Conservation (phyloP, 2,888 invertebrate species). For the Colletes collaris region DNA sequence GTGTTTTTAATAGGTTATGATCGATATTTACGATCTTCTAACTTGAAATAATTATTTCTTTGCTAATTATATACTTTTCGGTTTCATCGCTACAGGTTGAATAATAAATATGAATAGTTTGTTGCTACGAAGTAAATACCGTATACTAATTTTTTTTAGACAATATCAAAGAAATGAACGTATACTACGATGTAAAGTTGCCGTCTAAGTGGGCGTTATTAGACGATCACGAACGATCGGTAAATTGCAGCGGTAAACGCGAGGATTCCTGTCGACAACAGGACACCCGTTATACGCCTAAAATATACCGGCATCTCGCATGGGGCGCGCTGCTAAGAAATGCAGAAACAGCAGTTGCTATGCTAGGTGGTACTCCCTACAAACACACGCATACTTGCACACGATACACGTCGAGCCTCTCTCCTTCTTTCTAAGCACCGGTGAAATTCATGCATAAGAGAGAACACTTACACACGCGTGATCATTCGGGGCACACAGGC, state of each 20-base stretch:
- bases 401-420: slow-evolving; percentile 51
- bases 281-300: slow-evolving; percentile 79
- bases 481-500: slow-evolving; percentile 23
- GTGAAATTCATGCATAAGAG: slow-evolving; percentile 57
- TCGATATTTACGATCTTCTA: too few relatives aligned
- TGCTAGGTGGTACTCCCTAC: slow-evolving; percentile 79
- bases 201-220: neutral
- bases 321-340: slow-evolving; percentile 79
- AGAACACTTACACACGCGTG: slow-evolving; percentile 26
- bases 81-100: too few relatives aligned
- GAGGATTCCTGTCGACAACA: slow-evolving; percentile 36
- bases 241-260: neutral
- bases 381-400: slow-evolving; percentile 50
- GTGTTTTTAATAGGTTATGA: too few relatives aligned
- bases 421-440: slow-evolving; percentile 68
- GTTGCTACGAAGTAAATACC: too few relatives aligned
- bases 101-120: too few relatives aligned
- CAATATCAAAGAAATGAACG: too few relatives aligned
- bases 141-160: too few relatives aligned
- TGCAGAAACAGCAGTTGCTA: slow-evolving; percentile 83
- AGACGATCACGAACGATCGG: neutral
- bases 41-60: too few relatives aligned
- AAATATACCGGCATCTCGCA: slow-evolving; percentile 75
- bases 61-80: too few relatives aligned
- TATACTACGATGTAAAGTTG: neutral